Evolutionary conservation across 2,888 invertebrate species (phyloP).

Genomic region (Pristionchus maxplancki): DNA sequence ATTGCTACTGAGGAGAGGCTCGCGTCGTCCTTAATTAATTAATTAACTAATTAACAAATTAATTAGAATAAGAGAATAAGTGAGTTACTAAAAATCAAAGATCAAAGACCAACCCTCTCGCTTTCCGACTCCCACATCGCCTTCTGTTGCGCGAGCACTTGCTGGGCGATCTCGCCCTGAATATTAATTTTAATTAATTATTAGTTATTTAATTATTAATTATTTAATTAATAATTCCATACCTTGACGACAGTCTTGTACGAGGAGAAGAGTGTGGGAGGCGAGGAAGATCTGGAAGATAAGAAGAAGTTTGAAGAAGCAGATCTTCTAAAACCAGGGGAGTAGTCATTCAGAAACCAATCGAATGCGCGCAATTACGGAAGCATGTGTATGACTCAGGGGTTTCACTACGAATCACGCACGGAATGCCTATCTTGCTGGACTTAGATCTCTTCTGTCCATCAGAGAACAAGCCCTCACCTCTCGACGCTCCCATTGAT

Average conservation of each 20-base stretch:
- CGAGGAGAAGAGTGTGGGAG: conserved; percentile 42
- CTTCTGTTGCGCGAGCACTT: conserved; percentile 47
- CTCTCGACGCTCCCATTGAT: conserved; percentile 22
- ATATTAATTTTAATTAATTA: not conserved
- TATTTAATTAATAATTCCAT: too few relatives aligned
- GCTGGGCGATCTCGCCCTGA: conserved; percentile 20
- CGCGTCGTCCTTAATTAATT: conserved; percentile 40
- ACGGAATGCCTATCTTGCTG: not conserved
- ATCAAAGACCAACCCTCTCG: not conserved
- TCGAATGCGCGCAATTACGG: not conserved
- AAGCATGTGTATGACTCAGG: not conserved
- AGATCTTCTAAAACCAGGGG: not conserved
- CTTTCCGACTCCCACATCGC: conserved; percentile 47
- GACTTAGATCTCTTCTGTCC: too few relatives aligned
- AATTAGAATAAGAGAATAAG: too few relatives aligned
- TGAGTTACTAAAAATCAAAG: not conserved
- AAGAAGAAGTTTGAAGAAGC: not conserved
- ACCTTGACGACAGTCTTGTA: conserved; percentile 46
- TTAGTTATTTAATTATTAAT: too few relatives aligned
- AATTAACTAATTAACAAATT: not conserved
- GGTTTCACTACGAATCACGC: not conserved
- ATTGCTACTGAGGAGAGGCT: not conserved
- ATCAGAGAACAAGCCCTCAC: not conserved
- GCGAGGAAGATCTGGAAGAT: conserved; percentile 6
- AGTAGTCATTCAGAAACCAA: not conserved